Evolutionary conservation across 2,888 invertebrate species (phyloP), one percentile per base, ranked within the genome.

Genomic region (Eristalinus aeneus): DNA sequence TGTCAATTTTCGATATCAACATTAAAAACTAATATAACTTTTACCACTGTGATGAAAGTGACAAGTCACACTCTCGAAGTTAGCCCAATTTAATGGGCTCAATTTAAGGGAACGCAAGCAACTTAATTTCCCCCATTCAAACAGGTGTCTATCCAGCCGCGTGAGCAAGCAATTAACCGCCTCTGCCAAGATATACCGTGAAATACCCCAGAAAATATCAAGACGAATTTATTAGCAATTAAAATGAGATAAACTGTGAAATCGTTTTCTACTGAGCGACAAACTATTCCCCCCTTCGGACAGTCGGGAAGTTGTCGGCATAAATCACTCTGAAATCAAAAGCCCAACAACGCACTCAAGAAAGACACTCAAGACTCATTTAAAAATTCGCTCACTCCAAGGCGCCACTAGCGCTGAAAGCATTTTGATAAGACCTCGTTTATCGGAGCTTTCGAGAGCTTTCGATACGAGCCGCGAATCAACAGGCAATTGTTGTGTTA

Each of bases 381-480:
- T n/a, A 16, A 8, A 46, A 46, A 46, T 16, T 16, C 46, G 16
- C 46, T 46, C 46, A 46, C n/a, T 16, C 46, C 3, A 6, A 16
- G 8, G 1, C 6, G 6, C n/a, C 39, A 46, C 46, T 46, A n/a
- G 16, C 8, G 46, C 5, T 46, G 46, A 16, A 46, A 46, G 46
- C 46, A 8, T 6, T 16, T 6, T 16, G 16, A 9, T 16, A 8
- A 46, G 46, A 46, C 6, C 34, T 10, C 8, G 1, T 34, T 34
- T 10, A 10, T 6, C 8, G 34, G 8, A 34, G 46, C 46, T 46
- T 46, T 16, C 46, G 31, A 65, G 58, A 78, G 71, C 71, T 78
- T 78, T 78, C 71, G 78, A 65, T 72, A 60, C 36, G 63, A 11
- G n/a, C 53, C 46, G 16, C 22, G 11, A 64, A 60, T 53, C 76